Conservation (phyloP, 2,888 invertebrate genomes). For the Criorhina ranunculi region DNA sequence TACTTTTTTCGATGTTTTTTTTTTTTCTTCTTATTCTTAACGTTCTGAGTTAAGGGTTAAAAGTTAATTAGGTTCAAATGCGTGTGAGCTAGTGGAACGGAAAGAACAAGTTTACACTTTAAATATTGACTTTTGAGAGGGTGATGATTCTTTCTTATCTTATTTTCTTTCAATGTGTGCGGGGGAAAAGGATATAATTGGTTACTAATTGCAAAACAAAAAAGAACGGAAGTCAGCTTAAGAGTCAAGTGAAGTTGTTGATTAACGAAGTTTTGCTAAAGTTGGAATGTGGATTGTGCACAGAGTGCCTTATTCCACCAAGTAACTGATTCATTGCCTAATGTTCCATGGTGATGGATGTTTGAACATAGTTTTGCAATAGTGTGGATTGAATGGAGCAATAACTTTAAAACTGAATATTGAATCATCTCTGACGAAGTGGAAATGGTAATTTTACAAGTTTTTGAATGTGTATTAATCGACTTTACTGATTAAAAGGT, state of each 20-base stretch:
- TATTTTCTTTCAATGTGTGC: neutral
- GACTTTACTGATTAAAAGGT: neutral
- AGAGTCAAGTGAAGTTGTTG: constrained; percentile 53
- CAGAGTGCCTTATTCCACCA: constrained; percentile 34
- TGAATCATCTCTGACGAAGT: constrained; percentile 34
- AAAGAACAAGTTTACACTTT: constrained; percentile 31
- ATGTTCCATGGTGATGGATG: constrained; percentile 46
- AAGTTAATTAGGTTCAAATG: constrained; percentile 67
- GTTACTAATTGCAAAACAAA: constrained; percentile 36
- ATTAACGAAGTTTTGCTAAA: constrained; percentile 63
- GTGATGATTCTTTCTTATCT: neutral
- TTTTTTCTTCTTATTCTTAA: constrained; percentile 1
- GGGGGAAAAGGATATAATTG: constrained; percentile 38
- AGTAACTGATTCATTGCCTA: constrained; percentile 60
- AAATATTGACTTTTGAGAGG: constrained; percentile 39
- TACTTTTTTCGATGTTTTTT: constrained; percentile 15
- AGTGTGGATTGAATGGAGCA: neutral
- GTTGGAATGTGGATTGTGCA: constrained; percentile 34
- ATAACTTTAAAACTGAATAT: constrained; percentile 60
- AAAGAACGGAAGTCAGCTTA: constrained; percentile 20
- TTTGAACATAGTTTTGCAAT: constrained; percentile 23
- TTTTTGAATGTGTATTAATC: constrained; percentile 44
- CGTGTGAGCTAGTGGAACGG: neutral
- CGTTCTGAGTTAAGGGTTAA: constrained; percentile 22
- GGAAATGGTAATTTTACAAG: constrained; percentile 19